Evolutionary conservation across 2,797 vertebrate species (phyloP).

Genomic region (Holocentrus rufus): DNA sequence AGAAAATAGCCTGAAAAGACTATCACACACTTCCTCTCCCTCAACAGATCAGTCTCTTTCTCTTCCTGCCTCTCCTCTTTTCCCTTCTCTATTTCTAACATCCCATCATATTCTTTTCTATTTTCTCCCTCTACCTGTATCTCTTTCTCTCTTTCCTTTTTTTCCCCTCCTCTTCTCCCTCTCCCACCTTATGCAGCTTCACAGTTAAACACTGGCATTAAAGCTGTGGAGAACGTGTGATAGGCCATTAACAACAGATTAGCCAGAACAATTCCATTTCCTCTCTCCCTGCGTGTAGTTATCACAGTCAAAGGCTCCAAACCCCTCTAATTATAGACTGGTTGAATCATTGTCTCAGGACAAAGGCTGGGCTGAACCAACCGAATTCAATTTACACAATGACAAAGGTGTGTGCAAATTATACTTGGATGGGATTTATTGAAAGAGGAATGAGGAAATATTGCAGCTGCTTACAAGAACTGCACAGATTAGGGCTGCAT

Average conservation of each 20-base stretch:
- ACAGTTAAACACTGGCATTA: conserved; percentile 50
- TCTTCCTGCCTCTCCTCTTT: background rate
- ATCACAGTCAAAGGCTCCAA: conserved; percentile 51
- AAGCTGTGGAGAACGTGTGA: conserved; percentile 44
- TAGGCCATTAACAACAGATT: conserved; percentile 65
- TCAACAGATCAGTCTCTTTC: background rate
- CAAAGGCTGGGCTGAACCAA: conserved; percentile 37
- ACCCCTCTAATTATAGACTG: conserved; percentile 49
- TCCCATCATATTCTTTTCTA: background rate
- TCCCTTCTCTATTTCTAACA: too few species aligned
- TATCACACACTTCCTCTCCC: background rate
- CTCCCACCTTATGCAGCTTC: conserved; percentile 21
- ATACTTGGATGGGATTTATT: conserved; percentile 11
- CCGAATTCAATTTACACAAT: conserved; percentile 34
- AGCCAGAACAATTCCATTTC: conserved; percentile 56
- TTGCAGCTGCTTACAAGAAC: background rate
- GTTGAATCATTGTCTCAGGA: conserved; percentile 46
- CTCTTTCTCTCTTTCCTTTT: background rate
- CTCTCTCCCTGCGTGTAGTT: conserved; percentile 33
- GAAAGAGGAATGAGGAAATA: background rate
- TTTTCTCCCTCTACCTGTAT: background rate
- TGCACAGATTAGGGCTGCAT: background rate
- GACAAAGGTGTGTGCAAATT: conserved; percentile 19
- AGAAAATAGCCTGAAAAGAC: too few species aligned
- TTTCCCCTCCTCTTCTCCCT: background rate